Conservation (phyloP, 2,888 invertebrate genomes). For the Mesochorus sp. region DNA sequence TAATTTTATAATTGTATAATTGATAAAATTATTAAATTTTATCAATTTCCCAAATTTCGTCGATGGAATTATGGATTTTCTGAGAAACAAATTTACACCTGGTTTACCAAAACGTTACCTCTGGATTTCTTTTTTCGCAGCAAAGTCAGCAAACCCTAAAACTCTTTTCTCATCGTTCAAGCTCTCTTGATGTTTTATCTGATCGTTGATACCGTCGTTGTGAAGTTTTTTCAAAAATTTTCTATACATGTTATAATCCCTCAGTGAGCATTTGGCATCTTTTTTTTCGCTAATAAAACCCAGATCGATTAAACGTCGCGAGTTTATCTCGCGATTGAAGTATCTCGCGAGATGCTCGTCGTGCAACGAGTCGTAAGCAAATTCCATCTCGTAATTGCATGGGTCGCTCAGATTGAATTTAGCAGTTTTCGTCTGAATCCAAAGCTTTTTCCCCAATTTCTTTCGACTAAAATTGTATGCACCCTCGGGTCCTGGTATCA, state of each 20-base stretch:
- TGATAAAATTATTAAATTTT: neutral
- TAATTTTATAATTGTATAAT: neutral
- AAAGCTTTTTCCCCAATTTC: conserved; percentile 78
- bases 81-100: neutral
- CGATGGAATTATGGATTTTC: too few relatives aligned
- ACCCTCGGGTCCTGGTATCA: conserved; percentile 79
- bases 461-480: conserved; percentile 79
- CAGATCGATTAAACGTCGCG: conserved; percentile 65
- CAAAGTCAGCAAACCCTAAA: conserved; percentile 66
- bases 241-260: conserved; percentile 82
- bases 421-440: conserved; percentile 60
- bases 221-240: conserved; percentile 78
- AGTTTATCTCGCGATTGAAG: conserved; percentile 66
- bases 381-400: conserved; percentile 71
- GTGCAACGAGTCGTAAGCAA: conserved; percentile 77
- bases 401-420: conserved; percentile 77
- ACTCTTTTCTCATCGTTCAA: conserved; percentile 63
- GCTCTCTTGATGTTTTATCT: conserved; percentile 64
- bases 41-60: too few relatives aligned
- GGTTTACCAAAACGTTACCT: conserved; percentile 56
- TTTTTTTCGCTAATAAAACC: conserved; percentile 79
- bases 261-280: conserved; percentile 80
- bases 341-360: conserved; percentile 75
- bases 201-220: conserved; percentile 69
- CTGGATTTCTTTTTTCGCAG: conserved; percentile 67